Evolutionary conservation across 2,113 vertebrate genomes (phyloP).

Genomic region (Nanger granti): DNA sequence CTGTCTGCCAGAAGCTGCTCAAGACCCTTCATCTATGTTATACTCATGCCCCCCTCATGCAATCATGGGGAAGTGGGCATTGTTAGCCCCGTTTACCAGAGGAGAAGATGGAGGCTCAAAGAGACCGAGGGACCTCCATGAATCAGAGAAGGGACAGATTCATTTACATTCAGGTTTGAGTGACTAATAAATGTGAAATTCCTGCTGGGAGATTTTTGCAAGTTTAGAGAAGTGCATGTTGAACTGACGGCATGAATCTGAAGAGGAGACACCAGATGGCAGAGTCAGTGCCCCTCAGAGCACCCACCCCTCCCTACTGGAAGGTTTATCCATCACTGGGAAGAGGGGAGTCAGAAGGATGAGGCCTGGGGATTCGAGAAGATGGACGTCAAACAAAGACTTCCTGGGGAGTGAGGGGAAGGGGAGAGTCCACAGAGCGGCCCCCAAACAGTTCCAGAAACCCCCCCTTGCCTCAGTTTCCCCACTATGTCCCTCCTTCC

Average conservation of each 20-base stretch:
- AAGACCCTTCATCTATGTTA: accelerated
- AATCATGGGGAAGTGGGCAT: neutral
- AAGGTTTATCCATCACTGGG: neutral
- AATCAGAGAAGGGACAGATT: neutral
- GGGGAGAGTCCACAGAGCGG: neutral
- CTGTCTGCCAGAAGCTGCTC: neutral
- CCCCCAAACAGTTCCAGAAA: neutral
- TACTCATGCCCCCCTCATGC: no score
- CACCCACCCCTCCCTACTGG: neutral
- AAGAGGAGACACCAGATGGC: neutral
- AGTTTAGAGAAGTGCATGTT: neutral
- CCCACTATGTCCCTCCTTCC: neutral
- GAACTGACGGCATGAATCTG: neutral
- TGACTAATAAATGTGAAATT: neutral
- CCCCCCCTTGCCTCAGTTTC: neutral
- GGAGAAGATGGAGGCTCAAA: neutral
- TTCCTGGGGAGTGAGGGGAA: neutral
- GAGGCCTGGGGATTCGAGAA: accelerated
- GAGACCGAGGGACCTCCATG: neutral
- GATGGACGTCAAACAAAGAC: neutral
- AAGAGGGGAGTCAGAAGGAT: neutral
- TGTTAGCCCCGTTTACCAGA: neutral
- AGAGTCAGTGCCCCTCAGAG: neutral
- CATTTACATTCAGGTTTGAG: neutral
- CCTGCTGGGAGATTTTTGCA: neutral